These are phyloP conservation scores for Margarornis squamiger DNA, from an alignment of 2,797 vertebrate genomes.

Conservation along the genomic window DNA sequence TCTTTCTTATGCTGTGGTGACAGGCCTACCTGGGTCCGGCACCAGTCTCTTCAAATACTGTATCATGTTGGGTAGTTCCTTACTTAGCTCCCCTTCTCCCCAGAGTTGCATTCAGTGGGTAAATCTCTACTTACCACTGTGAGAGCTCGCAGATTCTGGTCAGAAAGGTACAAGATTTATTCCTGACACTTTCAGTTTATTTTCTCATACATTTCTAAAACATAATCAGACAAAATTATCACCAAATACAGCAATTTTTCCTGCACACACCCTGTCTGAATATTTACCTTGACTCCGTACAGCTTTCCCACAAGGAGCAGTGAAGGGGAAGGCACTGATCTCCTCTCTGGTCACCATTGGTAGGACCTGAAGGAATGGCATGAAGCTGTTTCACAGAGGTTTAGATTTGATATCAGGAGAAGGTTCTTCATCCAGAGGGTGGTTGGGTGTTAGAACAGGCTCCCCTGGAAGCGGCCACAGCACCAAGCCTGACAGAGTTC, in stretches of 20 bases:
- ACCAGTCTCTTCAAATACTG: background rate
- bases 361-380: background rate
- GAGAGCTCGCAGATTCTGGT: background rate
- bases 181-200: background rate
- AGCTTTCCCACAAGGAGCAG: background rate
- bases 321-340: background rate
- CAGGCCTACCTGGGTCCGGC: background rate
- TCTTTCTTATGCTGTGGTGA: background rate
- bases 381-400: background rate
- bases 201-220: background rate
- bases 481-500: background rate
- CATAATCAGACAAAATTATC: background rate
- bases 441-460: background rate
- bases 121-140: background rate
- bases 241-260: background rate
- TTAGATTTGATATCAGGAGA: background rate
- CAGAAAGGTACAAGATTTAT: background rate
- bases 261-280: rapidly evolving
- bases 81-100: background rate
- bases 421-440: background rate
- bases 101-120: background rate
- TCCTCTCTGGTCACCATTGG: too few species aligned
- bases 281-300: background rate
- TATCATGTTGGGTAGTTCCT: rapidly evolving
- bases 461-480: background rate